Evolutionary conservation across 1,140 invertebrate genomes (phyloP).

Genomic region (Hycleus cichorii): DNA sequence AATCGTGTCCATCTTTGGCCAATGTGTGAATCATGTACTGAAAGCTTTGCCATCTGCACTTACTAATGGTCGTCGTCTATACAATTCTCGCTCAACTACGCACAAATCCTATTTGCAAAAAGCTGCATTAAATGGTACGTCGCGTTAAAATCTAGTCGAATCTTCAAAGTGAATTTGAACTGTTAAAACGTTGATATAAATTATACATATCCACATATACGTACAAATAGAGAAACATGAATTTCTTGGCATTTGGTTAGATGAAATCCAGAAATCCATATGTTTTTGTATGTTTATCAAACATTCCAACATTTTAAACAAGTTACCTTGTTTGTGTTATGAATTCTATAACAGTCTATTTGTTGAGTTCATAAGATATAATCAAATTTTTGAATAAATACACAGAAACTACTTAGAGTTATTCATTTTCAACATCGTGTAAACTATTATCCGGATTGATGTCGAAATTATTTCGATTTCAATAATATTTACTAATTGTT

Average conservation of each 20-base stretch:
- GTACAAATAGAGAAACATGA: neutral
- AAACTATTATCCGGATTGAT: conserved; percentile 12
- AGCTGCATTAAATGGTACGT: no score
- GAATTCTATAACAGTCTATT: conserved; percentile 36
- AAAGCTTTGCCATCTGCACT: conserved; percentile 35
- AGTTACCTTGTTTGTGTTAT: conserved; percentile 35
- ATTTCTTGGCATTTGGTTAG: conserved; percentile 9
- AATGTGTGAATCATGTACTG: conserved; percentile 36
- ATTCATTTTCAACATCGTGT: conserved; percentile 7
- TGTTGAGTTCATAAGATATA: conserved; percentile 37
- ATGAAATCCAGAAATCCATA: conserved; percentile 39
- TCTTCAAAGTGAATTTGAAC: neutral
- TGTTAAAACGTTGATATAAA: conserved; percentile 8
- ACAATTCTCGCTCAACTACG: conserved; percentile 5
- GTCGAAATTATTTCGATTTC: conserved; percentile 7
- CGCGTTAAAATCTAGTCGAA: no score
- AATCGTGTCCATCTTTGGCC: conserved; percentile 28
- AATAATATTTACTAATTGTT: conserved; percentile 7
- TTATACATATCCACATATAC: conserved; percentile 3
- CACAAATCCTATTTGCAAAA: conserved; percentile 29
- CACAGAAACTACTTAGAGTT: conserved; percentile 13
- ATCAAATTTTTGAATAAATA: conserved; percentile 36
- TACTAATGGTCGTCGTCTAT: conserved; percentile 27
- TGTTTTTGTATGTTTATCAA: conserved; percentile 39
- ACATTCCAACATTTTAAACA: conserved; percentile 36